Evolutionary conservation across 2,888 invertebrate species (phyloP).

Genomic region (Busseola fusca): DNA sequence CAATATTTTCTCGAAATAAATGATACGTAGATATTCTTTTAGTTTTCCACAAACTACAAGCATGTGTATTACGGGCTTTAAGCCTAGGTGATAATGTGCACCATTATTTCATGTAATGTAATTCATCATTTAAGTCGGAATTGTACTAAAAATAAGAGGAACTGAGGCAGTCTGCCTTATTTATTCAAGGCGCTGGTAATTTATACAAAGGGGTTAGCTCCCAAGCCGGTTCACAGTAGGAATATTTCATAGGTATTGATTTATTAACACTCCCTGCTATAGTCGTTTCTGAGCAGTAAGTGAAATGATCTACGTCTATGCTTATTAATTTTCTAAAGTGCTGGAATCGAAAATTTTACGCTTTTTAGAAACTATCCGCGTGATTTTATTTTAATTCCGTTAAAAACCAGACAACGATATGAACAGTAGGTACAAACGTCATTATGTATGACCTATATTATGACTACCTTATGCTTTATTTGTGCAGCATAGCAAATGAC

Average conservation of each 20-base stretch:
- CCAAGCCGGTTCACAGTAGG: conserved; percentile 5
- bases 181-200: conserved; percentile 45
- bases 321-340: conserved; percentile 2
- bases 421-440: not conserved
- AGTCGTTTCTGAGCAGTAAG: conserved; percentile 1
- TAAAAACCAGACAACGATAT: not conserved
- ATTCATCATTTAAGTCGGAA: conserved; percentile 15
- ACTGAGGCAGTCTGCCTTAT: conserved; percentile 26
- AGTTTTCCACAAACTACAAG: not conserved
- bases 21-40: not conserved
- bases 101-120: not conserved
- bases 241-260: conserved; percentile 55
- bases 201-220: conserved; percentile 42
- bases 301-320: not conserved
- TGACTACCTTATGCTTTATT: too few species aligned
- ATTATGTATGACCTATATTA: not conserved
- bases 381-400: not conserved
- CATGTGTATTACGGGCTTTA: not conserved
- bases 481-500: not conserved
- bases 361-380: not conserved
- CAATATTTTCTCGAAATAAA: not conserved
- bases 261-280: conserved; percentile 27
- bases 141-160: conserved; percentile 36
- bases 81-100: not conserved
- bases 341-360: not conserved